A percentile compares a stretch with the other conserved stretches of the same genome.
These are phyloP conservation scores for Lates japonicus DNA, from an alignment of 2,797 vertebrate species.

Conservation along the genomic window DNA sequence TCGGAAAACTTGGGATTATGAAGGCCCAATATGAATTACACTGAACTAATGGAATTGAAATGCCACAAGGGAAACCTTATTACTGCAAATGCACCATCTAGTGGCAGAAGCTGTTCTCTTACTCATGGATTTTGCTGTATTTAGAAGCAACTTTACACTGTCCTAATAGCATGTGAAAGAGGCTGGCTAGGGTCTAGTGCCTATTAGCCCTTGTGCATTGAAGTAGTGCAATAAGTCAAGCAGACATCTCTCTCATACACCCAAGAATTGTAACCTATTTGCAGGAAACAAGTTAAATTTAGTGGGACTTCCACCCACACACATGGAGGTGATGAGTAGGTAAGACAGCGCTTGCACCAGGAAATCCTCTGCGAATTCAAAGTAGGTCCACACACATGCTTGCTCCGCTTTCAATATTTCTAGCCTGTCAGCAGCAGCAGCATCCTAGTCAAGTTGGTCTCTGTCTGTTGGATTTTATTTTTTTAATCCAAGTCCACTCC, in stretches of 20 bases:
- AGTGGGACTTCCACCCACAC: slow-evolving; percentile 59
- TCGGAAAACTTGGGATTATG: slow-evolving; percentile 32
- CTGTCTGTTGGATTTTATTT: slow-evolving; percentile 14
- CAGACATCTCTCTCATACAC: slow-evolving; percentile 65
- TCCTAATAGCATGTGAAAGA: slow-evolving; percentile 47
- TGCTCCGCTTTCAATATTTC: slow-evolving; percentile 30
- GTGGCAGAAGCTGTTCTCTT: slow-evolving; percentile 30
- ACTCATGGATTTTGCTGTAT: slow-evolving; percentile 14
- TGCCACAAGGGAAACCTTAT: slow-evolving; percentile 49
- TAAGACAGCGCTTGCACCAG: slow-evolving; percentile 42
- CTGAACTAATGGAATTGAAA: slow-evolving; percentile 54
- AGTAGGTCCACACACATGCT: slow-evolving; percentile 40
- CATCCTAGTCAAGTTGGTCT: slow-evolving; percentile 9
- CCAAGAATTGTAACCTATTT: slow-evolving; percentile 72
- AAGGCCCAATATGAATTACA: slow-evolving; percentile 43
- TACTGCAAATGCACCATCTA: slow-evolving; percentile 35
- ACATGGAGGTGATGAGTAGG: slow-evolving; percentile 57
- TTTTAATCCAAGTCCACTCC: slow-evolving; percentile 33
- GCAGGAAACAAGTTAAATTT: slow-evolving; percentile 64
- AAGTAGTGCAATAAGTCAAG: slow-evolving; percentile 69
- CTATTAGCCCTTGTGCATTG: slow-evolving; percentile 63
- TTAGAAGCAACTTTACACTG: too few relatives aligned
- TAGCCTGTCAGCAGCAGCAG: slow-evolving; percentile 47
- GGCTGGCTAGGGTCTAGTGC: slow-evolving; percentile 50
- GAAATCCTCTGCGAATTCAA: slow-evolving; percentile 50